phyloP scores from a whole-genome alignment of 2,888 invertebrate species.

The Tetragonula carbonaria region DNA sequence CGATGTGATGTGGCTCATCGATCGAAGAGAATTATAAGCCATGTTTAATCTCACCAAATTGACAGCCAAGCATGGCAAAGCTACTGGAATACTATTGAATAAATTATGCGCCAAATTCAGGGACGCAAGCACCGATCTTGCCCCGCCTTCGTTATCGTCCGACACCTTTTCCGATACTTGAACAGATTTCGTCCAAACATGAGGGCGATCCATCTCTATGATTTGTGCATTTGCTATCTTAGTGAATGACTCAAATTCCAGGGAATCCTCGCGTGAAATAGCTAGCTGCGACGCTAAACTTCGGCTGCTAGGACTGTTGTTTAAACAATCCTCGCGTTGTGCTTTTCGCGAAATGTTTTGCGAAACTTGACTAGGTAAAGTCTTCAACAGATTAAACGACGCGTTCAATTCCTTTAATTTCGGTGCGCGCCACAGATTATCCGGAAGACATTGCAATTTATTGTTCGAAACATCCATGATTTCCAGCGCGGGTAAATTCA shows the following conservation, averaged over 20 bases:
- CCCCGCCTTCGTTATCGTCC: slow-evolving; percentile 85
- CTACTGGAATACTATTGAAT: slow-evolving; percentile 94
- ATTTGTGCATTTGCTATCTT: slow-evolving; percentile 82
- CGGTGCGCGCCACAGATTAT: slow-evolving; percentile 94
- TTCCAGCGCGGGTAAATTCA: slow-evolving; percentile 91
- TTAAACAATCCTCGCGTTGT: slow-evolving; percentile 75
- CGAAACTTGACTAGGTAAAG: slow-evolving; percentile 86
- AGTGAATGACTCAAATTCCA: slow-evolving; percentile 82
- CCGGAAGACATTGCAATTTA: slow-evolving; percentile 93
- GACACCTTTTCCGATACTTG: slow-evolving; percentile 89
- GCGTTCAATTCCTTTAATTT: slow-evolving; percentile 94
- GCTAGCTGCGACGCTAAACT: slow-evolving; percentile 76
- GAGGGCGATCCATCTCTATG: slow-evolving; percentile 89
- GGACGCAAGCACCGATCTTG: slow-evolving; percentile 88
- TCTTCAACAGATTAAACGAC: slow-evolving; percentile 93
- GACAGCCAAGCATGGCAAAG: slow-evolving; percentile 95
- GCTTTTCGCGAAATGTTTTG: slow-evolving; percentile 77
- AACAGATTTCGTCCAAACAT: slow-evolving; percentile 90
- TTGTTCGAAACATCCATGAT: slow-evolving; percentile 97
- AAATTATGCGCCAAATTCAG: slow-evolving; percentile 96
- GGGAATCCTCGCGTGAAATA: slow-evolving; percentile 79
- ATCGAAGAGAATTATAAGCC: slow-evolving; percentile 92
- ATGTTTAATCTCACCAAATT: slow-evolving; percentile 94
- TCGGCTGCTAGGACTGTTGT: slow-evolving; percentile 78
- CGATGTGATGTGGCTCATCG: slow-evolving; percentile 88